Evolutionary conservation across 2,888 invertebrate genomes (phyloP), one percentile per base, ranked within the genome.

Genomic region (Plemyria rubiginata): DNA sequence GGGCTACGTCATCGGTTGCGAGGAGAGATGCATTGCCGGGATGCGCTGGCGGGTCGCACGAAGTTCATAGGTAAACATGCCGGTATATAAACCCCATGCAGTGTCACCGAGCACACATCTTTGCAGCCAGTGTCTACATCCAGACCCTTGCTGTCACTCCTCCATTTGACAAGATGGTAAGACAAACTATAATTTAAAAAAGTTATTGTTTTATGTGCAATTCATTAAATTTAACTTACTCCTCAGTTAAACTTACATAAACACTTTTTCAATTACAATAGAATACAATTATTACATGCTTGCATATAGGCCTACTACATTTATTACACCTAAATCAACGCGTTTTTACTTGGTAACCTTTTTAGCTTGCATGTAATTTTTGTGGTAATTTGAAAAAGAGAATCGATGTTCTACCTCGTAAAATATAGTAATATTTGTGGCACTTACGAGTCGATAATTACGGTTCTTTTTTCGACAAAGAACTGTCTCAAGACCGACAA

Each of bases 31-130:
- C 73, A 77, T 81, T 77, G 80, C 68, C 76, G 79, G 86, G 90
- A 90, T 87, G 86, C 81, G 78, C 84, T 66, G 68, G 74, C 82
- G 76, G 88, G 89, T 88, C 87, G 86, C 76, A 77, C 86, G 86
- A 91, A 90, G 92, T 92, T 92, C 92, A 92, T 87, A 92, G 91
- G 92, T 92, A 92, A 92, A 86, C 83, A 80, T 79, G 80, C 71
- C 75, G 79, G 85, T 92, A 91, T 92, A 92, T 92, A 92, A 92
- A 86, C 86, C 78, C 80, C 81, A 80, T 84, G 82, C 90, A 77
- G 85, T 92, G 89, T 88, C 92, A 88, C 81, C 79, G 79, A 79
- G 81, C 86, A 86, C 90, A 90, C 82, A 90, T 80, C 80, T 77
- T 79, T 81, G 79, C 75, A 79, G 84, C 74, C 75, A 75, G 84